A percentile compares a stretch with the other conserved stretches of the same genome.
Conservation (phyloP, 1,140 invertebrate species). For the Diorhabda elongata region DNA sequence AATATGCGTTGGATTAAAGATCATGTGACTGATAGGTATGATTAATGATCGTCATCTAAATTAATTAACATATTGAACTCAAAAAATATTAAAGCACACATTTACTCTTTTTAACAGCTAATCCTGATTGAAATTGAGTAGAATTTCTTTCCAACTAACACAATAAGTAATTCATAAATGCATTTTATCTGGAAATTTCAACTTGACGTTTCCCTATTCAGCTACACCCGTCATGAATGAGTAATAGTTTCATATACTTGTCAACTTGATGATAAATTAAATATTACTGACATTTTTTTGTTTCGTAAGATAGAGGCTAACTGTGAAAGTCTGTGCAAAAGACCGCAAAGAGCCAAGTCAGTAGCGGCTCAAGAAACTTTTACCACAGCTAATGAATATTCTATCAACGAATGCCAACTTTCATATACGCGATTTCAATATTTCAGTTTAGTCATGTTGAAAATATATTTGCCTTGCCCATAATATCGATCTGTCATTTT, state of each 20-base stretch:
- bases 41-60: too few species aligned
- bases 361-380: neutral
- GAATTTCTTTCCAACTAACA: too few species aligned
- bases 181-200: neutral
- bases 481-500: too few species aligned
- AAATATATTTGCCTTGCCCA: too few species aligned
- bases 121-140: too few species aligned
- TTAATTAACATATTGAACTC: neutral
- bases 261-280: conserved; percentile 22
- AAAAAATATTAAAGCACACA: neutral
- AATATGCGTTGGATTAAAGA: too few species aligned
- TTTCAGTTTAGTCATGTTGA: too few species aligned
- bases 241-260: neutral
- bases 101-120: neutral
- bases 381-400: too few species aligned
- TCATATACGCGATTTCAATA: too few species aligned
- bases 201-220: neutral
- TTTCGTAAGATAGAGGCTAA: conserved; percentile 17
- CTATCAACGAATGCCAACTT: too few species aligned
- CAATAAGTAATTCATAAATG: neutral
- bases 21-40: too few species aligned
- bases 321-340: conserved; percentile 13
- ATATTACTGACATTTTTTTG: conserved; percentile 22
- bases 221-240: conserved; percentile 11
- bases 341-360: conserved; percentile 19